Evolutionary conservation across 2,888 invertebrate species (phyloP), one percentile per base, ranked within the genome.

Genomic region (Cephonodes hylas): DNA sequence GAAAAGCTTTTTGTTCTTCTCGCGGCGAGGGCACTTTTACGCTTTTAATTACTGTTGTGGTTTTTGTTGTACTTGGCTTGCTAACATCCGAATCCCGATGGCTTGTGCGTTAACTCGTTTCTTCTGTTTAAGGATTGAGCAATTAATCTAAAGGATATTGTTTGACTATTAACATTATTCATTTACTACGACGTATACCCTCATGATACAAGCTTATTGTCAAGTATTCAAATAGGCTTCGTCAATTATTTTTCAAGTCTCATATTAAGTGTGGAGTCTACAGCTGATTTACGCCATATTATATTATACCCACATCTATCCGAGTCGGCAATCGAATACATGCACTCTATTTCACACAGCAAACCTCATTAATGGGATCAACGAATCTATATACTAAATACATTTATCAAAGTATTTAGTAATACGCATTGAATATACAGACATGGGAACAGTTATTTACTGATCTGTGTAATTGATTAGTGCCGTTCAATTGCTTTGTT

Each of bases 41-140:
- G 53, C 53, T 53, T 31, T 53, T 53, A 53, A 53, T 53, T 53
- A 27, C 31, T 31, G 27, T 53, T 53, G 53, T 53, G 27, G 53
- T 53, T 53, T 38, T 31, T 31, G 25, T 46, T 23, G 23, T n/a
- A n/a, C 46, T 46, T 23, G 27, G 53, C 31, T 53, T 53, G 31
- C 53, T 53, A 15, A 53, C 27, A 31, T 53, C 18, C 27, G 15
- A 53, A 53, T 53, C 18, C n/a, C 27, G 53, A 31, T 27, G 8
- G 18, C 27, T 8, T 18, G 13, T n/a, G 4, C 10, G 15, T 10
- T 53, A 31, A 20, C 27, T 53, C 27, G 18, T 10, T 45, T 45
- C 44, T 13, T 45, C 10, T 34, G 22, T 45, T 44, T 13, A 45
- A 44, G 6, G 15, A 44, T 6, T 7, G 6, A n/a, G 18, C 20